Evolutionary conservation across 2,113 vertebrate genomes (phyloP).

Genomic region (Myrmecobius fasciatus): DNA sequence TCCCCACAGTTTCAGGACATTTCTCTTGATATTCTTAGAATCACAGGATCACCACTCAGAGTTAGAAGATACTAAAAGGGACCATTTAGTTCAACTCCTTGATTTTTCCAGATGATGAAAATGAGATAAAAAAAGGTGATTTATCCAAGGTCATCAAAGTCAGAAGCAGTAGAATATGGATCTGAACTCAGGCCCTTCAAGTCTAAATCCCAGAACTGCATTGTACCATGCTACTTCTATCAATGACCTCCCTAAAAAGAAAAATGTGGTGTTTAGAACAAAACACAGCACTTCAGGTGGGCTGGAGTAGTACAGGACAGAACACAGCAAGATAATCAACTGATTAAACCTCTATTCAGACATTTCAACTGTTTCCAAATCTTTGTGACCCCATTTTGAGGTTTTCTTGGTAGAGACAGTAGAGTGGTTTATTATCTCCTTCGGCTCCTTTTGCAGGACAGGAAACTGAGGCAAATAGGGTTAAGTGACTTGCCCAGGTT

Average conservation of each 20-base stretch:
- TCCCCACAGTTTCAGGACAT: neutral
- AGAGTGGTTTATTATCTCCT: neutral
- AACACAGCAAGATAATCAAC: neutral
- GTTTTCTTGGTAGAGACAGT: neutral
- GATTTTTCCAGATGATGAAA: neutral
- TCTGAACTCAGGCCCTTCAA: neutral
- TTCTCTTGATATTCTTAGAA: neutral
- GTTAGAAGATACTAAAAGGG: neutral
- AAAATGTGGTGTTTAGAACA: neutral
- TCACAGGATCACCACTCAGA: neutral
- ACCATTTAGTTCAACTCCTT: neutral
- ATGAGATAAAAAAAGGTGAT: neutral
- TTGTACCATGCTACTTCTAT: neutral
- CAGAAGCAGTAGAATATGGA: neutral
- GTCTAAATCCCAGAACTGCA: neutral
- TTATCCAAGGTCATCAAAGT: neutral
- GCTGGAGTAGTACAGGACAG: neutral
- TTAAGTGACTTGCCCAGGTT: neutral
- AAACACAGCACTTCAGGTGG: neutral
- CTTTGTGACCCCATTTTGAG: neutral
- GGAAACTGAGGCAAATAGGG: neutral
- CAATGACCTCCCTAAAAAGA: neutral
- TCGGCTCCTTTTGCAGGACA: neutral
- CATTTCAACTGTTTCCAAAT: neutral
- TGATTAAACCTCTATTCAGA: neutral